A percentile compares a stretch with the other conserved stretches of the same genome.
phyloP scores from a whole-genome alignment of 2,888 invertebrate species.

The Cynaeus angustus region DNA sequence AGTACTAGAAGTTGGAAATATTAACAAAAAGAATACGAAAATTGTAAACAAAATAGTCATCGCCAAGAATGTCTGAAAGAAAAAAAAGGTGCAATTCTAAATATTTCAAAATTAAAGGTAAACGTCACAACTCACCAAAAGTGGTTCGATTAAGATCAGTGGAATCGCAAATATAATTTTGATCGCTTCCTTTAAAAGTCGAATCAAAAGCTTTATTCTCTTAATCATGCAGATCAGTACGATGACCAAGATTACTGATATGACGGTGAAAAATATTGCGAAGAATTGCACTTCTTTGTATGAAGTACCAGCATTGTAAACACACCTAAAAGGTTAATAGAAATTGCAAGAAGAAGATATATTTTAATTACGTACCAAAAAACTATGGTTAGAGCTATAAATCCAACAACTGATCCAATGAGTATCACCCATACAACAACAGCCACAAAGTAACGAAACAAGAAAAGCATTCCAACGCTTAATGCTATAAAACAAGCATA shows the following conservation, averaged over 20 bases:
- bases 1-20: slow-evolving; percentile 31
- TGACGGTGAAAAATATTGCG: slow-evolving; percentile 52
- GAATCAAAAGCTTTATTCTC: slow-evolving; percentile 73
- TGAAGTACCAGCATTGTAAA: not conserved
- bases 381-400: slow-evolving; percentile 73
- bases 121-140: slow-evolving; percentile 74
- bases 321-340: too few species aligned
- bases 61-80: slow-evolving; percentile 47
- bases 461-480: slow-evolving; percentile 71
- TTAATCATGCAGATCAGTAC: slow-evolving; percentile 74
- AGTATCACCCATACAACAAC: slow-evolving; percentile 77
- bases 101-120: slow-evolving; percentile 40
- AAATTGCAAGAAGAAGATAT: too few species aligned
- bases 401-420: slow-evolving; percentile 71
- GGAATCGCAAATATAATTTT: slow-evolving; percentile 75
- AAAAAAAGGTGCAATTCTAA: slow-evolving; percentile 5
- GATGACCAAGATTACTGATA: slow-evolving; percentile 62
- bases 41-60: slow-evolving; percentile 2
- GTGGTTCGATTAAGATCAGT: slow-evolving; percentile 72
- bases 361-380: slow-evolving; percentile 75
- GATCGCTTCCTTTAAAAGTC: slow-evolving; percentile 75
- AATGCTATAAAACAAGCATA: slow-evolving; percentile 14
- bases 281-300: slow-evolving; percentile 1
- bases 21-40: slow-evolving; percentile 31
- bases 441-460: slow-evolving; percentile 75